Percentiles rank a stretch among this genome's conserved stretches.
Conservation (phyloP, 2,113 vertebrate genomes). For the Prionailurus viverrinus region DNA sequence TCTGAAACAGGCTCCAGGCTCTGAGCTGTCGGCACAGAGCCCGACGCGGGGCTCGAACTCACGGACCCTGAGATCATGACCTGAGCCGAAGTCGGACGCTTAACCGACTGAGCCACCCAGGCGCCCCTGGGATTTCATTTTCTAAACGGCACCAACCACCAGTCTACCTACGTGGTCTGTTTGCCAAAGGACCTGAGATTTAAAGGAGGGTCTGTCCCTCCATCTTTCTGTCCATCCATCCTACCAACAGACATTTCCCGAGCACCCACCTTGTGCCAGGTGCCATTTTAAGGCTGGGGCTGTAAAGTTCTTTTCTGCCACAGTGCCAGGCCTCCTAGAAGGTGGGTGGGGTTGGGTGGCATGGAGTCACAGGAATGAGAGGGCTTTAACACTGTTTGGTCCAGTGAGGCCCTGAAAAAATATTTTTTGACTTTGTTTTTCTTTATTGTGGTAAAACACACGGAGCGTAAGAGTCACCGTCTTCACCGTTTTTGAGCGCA, state of each 20-base stretch:
- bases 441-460: background rate
- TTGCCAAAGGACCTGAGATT: background rate
- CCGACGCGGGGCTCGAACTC: too few relatives aligned
- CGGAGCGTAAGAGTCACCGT: background rate
- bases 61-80: too few relatives aligned
- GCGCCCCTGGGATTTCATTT: background rate
- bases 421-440: background rate
- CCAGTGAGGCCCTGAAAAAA: background rate
- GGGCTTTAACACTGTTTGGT: background rate
- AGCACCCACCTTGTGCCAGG: background rate
- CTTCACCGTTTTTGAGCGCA: background rate
- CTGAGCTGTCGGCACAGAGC: too few relatives aligned
- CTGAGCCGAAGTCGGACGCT: too few relatives aligned
- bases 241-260: background rate
- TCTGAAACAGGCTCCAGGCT: too few relatives aligned
- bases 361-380: background rate
- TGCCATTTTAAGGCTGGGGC: background rate
- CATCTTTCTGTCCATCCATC: background rate
- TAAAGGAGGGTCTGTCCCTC: background rate
- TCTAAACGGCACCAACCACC: background rate
- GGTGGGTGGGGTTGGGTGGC: background rate
- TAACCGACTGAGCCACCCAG: too few relatives aligned
- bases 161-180: background rate
- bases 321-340: background rate
- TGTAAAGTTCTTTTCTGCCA: background rate